Evolutionary conservation across 1,140 invertebrate genomes (phyloP).

Genomic region (Sogatella furcifera): DNA sequence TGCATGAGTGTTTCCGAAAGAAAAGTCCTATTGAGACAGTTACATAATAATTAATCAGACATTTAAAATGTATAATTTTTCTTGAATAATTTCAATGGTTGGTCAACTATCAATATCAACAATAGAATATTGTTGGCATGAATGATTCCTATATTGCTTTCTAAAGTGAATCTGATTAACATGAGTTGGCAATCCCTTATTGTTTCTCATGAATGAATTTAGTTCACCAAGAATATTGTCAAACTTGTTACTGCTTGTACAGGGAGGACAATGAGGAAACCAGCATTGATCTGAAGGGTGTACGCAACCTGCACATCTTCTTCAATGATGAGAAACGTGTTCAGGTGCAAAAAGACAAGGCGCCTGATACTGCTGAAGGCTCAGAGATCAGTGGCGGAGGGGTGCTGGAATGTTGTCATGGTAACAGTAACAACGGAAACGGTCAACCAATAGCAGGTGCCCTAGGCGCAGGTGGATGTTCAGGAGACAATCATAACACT

Average conservation of each 20-base stretch:
- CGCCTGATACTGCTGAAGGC: slow-evolving; percentile 9
- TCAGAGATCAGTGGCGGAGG: neutral
- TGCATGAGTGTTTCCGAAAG: too few species aligned
- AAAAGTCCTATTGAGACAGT: too few species aligned
- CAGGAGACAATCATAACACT: neutral
- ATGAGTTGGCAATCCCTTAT: too few species aligned
- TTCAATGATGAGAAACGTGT: slow-evolving; percentile 28
- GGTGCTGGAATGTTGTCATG: neutral
- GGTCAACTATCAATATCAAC: too few species aligned
- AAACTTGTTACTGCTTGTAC: slow-evolving; percentile 2
- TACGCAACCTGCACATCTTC: slow-evolving; percentile 28
- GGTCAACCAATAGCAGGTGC: neutral
- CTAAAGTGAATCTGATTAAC: too few species aligned
- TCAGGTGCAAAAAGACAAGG: slow-evolving; percentile 23
- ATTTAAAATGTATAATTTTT: too few species aligned
- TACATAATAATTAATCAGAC: too few species aligned
- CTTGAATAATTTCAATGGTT: too few species aligned
- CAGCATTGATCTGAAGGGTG: slow-evolving; percentile 27
- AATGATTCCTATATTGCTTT: too few species aligned
- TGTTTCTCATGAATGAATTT: too few species aligned
- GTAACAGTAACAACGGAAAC: neutral
- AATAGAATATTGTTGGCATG: too few species aligned
- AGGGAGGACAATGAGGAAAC: slow-evolving; percentile 19
- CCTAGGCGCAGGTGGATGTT: too few species aligned
- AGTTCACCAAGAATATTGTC: neutral